Conservation (phyloP, 2,113 vertebrate species). For the Nibea albiflora region DNA sequence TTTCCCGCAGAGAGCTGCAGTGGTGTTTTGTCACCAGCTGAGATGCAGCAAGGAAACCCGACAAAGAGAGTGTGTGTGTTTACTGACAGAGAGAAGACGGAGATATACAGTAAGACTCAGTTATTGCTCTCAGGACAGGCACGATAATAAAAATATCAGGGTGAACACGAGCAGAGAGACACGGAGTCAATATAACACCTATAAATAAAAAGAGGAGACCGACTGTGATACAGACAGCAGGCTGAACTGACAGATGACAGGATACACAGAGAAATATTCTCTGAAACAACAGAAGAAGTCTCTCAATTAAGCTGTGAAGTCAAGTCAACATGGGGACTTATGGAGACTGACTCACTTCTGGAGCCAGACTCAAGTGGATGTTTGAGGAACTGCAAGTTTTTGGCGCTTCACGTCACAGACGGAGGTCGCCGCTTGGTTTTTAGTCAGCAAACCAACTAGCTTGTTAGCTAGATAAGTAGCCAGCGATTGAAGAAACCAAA, state of each 20-base stretch:
- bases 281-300: neutral
- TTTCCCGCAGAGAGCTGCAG: slow-evolving; percentile 59
- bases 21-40: slow-evolving; percentile 43
- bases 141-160: neutral
- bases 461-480: too few species aligned
- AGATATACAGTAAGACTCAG: slow-evolving; percentile 11
- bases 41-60: slow-evolving; percentile 45
- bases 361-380: too few species aligned
- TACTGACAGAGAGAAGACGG: neutral
- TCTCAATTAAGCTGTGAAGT: neutral
- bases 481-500: too few species aligned
- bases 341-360: too few species aligned
- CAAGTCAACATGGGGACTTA: neutral
- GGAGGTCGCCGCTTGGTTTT: too few species aligned
- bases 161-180: neutral
- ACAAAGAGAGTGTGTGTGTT: neutral
- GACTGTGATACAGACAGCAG: neutral
- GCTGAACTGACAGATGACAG: neutral
- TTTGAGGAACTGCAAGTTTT: too few species aligned
- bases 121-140: neutral
- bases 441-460: too few species aligned
- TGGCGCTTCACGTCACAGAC: too few species aligned
- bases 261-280: neutral
- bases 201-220: slow-evolving; percentile 9
- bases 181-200: slow-evolving; percentile 6